Conservation (phyloP, 2,113 vertebrate genomes). For the Stigmatopora argus region DNA sequence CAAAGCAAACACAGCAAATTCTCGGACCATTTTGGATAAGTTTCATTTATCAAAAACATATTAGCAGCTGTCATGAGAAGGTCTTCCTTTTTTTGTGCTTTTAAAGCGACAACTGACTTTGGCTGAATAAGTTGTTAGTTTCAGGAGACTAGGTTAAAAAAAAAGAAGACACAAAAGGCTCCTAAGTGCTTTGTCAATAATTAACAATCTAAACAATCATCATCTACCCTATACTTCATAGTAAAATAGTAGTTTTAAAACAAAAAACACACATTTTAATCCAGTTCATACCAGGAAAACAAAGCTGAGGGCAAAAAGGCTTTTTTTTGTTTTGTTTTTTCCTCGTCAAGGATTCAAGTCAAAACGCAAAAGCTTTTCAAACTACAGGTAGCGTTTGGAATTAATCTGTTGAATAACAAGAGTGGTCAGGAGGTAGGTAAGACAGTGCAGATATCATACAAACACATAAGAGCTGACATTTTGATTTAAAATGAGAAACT, state of each 20-base stretch:
- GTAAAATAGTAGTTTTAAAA: constrained; percentile 31
- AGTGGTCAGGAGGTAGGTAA: constrained; percentile 1
- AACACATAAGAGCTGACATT: background rate
- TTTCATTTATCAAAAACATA: background rate
- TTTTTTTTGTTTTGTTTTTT: constrained; percentile 10
- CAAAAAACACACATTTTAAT: constrained; percentile 23
- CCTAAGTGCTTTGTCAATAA: constrained; percentile 31
- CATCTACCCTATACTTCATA: constrained; percentile 31
- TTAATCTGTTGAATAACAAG: background rate
- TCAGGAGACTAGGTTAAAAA: background rate
- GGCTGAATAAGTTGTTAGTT: constrained; percentile 18
- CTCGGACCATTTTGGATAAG: background rate
- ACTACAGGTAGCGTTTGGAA: constrained; percentile 12
- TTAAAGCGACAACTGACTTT: constrained; percentile 46
- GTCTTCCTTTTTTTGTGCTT: constrained; percentile 6
- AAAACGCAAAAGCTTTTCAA: background rate
- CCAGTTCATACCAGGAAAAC: constrained; percentile 42
- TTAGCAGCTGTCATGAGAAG: background rate
- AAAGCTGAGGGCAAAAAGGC: constrained; percentile 34
- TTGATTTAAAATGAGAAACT: background rate
- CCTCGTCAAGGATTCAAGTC: background rate
- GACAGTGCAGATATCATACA: constrained; percentile 1
- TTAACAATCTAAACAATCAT: constrained; percentile 41
- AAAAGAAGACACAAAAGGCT: constrained; percentile 3
- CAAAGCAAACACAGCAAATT: background rate